phyloP scores from a whole-genome alignment of 2,797 vertebrate species.

The Leptodactylus fallax region DNA sequence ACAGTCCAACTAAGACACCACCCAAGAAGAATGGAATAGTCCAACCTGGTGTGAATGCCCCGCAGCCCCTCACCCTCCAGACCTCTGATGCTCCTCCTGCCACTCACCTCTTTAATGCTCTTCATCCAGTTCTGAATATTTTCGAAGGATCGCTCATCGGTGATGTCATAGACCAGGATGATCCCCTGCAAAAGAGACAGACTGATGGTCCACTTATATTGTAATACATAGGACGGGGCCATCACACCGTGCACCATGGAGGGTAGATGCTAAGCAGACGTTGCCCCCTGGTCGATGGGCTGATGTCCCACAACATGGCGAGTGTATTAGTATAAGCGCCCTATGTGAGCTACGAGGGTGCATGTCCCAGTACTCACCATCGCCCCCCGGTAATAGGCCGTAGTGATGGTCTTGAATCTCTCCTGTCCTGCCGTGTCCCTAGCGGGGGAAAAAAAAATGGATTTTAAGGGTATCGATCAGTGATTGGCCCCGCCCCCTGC shows the following conservation, averaged over 20 bases:
- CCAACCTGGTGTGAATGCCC: not conserved
- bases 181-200: not conserved
- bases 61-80: not conserved
- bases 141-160: constrained; percentile 92
- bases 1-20: not conserved
- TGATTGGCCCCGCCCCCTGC: not conserved
- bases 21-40: not conserved
- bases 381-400: constrained; percentile 94
- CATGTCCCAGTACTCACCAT: constrained; percentile 78
- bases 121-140: constrained; percentile 99
- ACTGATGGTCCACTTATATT: no score
- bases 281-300: not conserved
- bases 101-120: constrained; percentile 34
- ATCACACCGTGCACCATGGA: no score
- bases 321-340: not conserved
- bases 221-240: not conserved
- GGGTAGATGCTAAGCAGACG: not conserved
- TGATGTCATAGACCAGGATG: constrained; percentile 80
- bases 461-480: not conserved
- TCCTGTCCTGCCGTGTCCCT: constrained; percentile 98
- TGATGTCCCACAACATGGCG: not conserved
- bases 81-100: not conserved
- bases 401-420: constrained; percentile 96
- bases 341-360: not conserved
- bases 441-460: not conserved